Conservation (phyloP, 30 jellyfish, hydroid and myxozoan genomes). For the Turritopsis rubra region DNA sequence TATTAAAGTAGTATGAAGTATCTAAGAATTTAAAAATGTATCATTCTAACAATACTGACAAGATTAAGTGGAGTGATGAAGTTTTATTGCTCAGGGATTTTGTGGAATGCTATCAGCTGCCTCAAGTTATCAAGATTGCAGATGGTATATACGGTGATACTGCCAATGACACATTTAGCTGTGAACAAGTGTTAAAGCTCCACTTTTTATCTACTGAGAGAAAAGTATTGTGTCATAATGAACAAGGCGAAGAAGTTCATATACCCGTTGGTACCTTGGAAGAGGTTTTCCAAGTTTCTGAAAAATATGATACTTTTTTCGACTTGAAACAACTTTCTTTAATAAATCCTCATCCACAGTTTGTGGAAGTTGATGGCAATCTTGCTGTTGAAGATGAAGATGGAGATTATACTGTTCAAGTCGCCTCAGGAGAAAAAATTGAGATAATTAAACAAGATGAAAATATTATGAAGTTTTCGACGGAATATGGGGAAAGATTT, state of each 20-base stretch:
- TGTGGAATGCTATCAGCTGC: slow-evolving; percentile 42
- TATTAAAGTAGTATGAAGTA: too few relatives aligned
- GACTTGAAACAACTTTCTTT: slow-evolving; percentile 43
- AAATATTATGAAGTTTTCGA: background rate
- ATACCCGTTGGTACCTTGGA: slow-evolving; percentile 52
- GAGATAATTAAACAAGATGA: background rate
- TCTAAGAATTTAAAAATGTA: background rate
- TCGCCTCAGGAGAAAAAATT: background rate
- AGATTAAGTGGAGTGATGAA: slow-evolving; percentile 53
- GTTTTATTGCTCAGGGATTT: slow-evolving; percentile 38
- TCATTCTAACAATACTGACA: background rate
- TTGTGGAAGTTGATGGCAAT: slow-evolving; percentile 60
- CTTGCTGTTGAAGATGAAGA: slow-evolving; percentile 29
- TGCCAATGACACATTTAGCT: slow-evolving; percentile 61
- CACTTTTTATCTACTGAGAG: slow-evolving; percentile 44
- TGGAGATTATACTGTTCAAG: background rate
- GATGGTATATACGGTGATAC: slow-evolving; percentile 73
- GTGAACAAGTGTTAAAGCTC: slow-evolving; percentile 62
- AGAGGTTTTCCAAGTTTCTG: background rate
- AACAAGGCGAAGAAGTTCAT: slow-evolving; percentile 43
- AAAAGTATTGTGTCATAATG: slow-evolving; percentile 33
- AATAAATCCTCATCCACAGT: slow-evolving; percentile 62
- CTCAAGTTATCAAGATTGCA: slow-evolving; percentile 59
- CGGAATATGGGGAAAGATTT: background rate
- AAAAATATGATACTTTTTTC: slow-evolving; percentile 7